Base-by-base conservation (phyloP, 1,140 invertebrate genomes). In the Hypsibius dujardini region DNA sequence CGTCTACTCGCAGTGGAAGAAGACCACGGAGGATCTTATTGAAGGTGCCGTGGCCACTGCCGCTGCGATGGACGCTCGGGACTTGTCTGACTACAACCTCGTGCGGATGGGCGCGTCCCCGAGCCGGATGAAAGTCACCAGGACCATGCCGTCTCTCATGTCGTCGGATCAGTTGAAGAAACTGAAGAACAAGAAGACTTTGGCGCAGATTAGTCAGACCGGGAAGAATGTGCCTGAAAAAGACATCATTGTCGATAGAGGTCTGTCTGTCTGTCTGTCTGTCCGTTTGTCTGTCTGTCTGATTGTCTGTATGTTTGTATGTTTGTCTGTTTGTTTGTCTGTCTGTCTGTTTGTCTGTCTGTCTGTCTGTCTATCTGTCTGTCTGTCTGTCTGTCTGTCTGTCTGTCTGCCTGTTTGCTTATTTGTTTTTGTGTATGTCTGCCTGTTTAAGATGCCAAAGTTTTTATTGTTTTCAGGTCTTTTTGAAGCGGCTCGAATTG, bases 401-500 rank as follows among this genome's bases (percentile, higher is more conserved):
- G n/a, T n/a, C n/a, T n/a, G n/a, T n/a, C n/a, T n/a, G n/a, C n/a
- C n/a, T n/a, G n/a, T n/a, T n/a, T n/a, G n/a, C n/a, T n/a, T n/a
- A n/a, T n/a, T n/a, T n/a, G n/a, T n/a, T n/a, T n/a, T n/a, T n/a
- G n/a, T n/a, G n/a, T n/a, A n/a, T n/a, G n/a, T n/a, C n/a, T n/a
- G n/a, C n/a, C n/a, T n/a, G n/a, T n/a, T n/a, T n/a, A n/a, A n/a
- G n/a, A n/a, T n/a, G n/a, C n/a, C n/a, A n/a, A n/a, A n/a, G n/a
- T n/a, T n/a, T n/a, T n/a, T n/a, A n/a, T n/a, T n/a, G n/a, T n/a
- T n/a, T n/a, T n/a, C n/a, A n/a, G 94, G 95, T 0, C 78, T 98
- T 47, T 97, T 98, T 81, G 93, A 97, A 79, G 93, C 94, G 0
- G 90, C 91, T n/a, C 84, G 92, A 70, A 90, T 96, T 75, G 92